phyloP scores from a whole-genome alignment of 2,113 vertebrate genomes.

The Aphyosemion australe region DNA sequence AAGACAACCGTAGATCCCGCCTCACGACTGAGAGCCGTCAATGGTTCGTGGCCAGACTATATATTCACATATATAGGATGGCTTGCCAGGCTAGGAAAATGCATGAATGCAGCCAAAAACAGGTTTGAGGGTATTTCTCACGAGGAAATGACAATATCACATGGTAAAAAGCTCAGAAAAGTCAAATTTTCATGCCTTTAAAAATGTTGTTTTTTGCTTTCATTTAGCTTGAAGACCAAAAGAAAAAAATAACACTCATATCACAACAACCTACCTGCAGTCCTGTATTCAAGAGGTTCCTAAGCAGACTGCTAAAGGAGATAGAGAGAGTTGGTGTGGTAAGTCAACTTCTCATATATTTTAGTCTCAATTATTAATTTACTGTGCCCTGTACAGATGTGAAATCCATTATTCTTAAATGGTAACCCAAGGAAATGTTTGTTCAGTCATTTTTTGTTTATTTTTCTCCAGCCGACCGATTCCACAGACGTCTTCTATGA shows the following conservation, averaged over 20 bases:
- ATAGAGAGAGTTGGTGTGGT: slow-evolving; percentile 86
- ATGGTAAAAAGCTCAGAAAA: no score
- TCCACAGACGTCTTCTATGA: slow-evolving; percentile 80
- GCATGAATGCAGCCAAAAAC: no score
- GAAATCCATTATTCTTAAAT: background rate
- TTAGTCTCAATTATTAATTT: slow-evolving; percentile 6
- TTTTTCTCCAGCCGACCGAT: slow-evolving; percentile 80
- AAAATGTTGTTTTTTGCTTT: background rate
- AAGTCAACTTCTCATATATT: slow-evolving; percentile 58
- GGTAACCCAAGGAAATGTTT: background rate
- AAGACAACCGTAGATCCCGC: no score
- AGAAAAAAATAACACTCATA: slow-evolving; percentile 34
- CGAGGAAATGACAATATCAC: no score
- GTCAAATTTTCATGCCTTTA: no score
- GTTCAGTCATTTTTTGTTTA: background rate
- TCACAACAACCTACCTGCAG: slow-evolving; percentile 79
- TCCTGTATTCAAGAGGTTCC: slow-evolving; percentile 90
- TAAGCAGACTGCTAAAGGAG: slow-evolving; percentile 89
- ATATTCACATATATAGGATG: no score
- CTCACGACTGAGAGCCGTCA: no score
- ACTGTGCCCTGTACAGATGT: background rate
- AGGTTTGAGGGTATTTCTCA: no score
- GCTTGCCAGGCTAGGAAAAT: no score
- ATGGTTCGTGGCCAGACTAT: no score
- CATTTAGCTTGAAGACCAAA: slow-evolving; percentile 67